Conservation (phyloP, 2,888 invertebrate species). For the Andrena trimmerana region DNA sequence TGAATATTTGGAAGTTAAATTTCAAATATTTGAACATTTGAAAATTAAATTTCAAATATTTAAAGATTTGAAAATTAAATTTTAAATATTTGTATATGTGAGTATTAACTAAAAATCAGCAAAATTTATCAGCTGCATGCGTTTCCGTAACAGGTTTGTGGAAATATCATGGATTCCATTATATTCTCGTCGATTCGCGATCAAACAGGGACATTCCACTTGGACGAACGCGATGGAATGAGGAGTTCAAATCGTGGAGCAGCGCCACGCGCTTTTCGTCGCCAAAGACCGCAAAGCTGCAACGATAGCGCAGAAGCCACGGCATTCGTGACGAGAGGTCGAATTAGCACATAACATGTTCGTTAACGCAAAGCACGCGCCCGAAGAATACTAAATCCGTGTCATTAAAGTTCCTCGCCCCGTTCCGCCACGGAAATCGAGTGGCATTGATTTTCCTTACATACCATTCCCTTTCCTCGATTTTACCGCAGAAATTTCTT, state of each 20-base stretch:
- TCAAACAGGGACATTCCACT: constrained; percentile 20
- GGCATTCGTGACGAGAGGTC: constrained; percentile 50
- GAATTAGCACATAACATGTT: constrained; percentile 61
- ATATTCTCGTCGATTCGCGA: constrained; percentile 7
- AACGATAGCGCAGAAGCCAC: constrained; percentile 44
- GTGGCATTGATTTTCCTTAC: not conserved
- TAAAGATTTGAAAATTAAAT: no score
- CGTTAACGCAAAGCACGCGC: constrained; percentile 55
- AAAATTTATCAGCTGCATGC: not conserved
- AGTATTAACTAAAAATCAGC: no score
- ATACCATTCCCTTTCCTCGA: not conserved
- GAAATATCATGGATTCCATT: constrained; percentile 21
- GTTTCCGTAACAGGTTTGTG: not conserved
- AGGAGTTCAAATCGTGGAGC: constrained; percentile 41
- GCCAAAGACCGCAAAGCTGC: constrained; percentile 41
- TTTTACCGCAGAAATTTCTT: not conserved
- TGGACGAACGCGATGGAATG: constrained; percentile 9
- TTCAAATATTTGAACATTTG: no score
- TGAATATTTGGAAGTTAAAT: no score
- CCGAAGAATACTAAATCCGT: constrained; percentile 49
- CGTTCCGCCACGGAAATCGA: constrained; percentile 24
- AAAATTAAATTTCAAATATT: no score
- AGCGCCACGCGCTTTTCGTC: constrained; percentile 25
- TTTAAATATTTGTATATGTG: no score
- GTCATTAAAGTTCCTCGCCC: constrained; percentile 54